Evolutionary conservation across 2,113 vertebrate species (phyloP).

Genomic region (Leuciscus idus): DNA sequence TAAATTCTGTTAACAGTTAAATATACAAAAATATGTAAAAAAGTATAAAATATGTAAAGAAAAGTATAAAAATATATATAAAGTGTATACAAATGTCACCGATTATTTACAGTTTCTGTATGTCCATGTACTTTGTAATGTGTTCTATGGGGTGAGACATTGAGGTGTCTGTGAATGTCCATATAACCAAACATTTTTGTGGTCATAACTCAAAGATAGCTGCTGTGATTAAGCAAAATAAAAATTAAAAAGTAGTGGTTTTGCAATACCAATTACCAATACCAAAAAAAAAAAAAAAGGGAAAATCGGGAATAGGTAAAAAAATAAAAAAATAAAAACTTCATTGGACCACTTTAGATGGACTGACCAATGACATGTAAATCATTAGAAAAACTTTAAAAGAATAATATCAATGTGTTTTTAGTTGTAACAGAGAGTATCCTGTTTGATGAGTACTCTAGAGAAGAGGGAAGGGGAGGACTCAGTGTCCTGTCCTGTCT

Average conservation of each 20-base stretch:
- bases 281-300: not conserved
- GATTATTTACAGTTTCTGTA: not conserved
- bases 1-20: not conserved
- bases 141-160: not conserved
- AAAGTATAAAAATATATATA: not conserved
- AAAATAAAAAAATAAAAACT: not conserved
- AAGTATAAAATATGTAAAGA: not conserved
- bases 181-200: not conserved
- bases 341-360: not conserved
- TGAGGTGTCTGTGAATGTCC: not conserved
- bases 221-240: not conserved
- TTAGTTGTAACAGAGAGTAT: not conserved
- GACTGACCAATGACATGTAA: too few relatives aligned
- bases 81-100: not conserved
- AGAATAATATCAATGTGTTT: not conserved
- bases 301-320: not conserved
- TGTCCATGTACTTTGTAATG: not conserved
- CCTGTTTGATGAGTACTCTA: conserved; percentile 58
- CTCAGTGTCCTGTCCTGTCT: not conserved
- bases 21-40: not conserved
- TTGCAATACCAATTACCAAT: not conserved
- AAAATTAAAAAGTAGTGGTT: not conserved
- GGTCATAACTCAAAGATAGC: not conserved
- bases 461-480: conserved; percentile 64
- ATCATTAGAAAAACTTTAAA: not conserved